These are phyloP conservation scores for Hycleus phaleratus DNA, from an alignment of 1,140 invertebrate genomes.

Conservation along the genomic window DNA sequence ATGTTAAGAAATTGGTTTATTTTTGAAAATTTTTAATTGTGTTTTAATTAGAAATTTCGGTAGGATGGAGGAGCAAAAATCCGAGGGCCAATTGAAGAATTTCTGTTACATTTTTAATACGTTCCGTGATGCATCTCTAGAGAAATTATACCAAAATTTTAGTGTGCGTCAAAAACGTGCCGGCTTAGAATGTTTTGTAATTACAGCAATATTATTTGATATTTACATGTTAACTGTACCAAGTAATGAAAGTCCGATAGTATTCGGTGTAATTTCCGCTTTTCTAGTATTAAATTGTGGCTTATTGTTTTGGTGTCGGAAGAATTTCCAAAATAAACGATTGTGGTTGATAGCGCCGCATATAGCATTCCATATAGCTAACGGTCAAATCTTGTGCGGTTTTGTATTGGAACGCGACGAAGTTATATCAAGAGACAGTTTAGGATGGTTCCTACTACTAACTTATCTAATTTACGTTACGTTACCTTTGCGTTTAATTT, in stretches of 20 bases:
- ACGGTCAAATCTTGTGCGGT: slow-evolving; percentile 51
- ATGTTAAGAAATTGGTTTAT: neutral
- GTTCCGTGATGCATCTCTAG: slow-evolving; percentile 51
- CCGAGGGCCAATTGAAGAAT: slow-evolving; percentile 28
- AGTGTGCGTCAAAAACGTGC: slow-evolving; percentile 65
- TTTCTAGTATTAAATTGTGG: slow-evolving; percentile 48
- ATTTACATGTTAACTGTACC: slow-evolving; percentile 49
- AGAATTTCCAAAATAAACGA: slow-evolving; percentile 39
- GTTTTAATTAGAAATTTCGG: neutral
- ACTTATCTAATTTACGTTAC: slow-evolving; percentile 81
- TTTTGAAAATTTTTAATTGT: neutral
- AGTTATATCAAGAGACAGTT: slow-evolving; percentile 47
- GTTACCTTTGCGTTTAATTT: slow-evolving; percentile 61
- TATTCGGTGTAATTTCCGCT: slow-evolving; percentile 43
- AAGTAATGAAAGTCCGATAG: slow-evolving; percentile 47
- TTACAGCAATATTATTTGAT: slow-evolving; percentile 60
- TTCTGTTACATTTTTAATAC: slow-evolving; percentile 34
- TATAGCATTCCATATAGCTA: slow-evolving; percentile 54
- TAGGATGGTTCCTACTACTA: slow-evolving; percentile 74
- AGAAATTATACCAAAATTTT: slow-evolving; percentile 68
- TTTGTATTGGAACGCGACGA: slow-evolving; percentile 49
- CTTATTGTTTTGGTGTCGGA: slow-evolving; percentile 46
- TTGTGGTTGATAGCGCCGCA: slow-evolving; percentile 51
- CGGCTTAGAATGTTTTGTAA: slow-evolving; percentile 67
- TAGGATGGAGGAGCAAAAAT: slow-evolving; percentile 23